Evolutionary conservation across 2,888 invertebrate species (phyloP), one percentile per base, ranked within the genome.

Genomic region (Ochlodes sylvanus): DNA sequence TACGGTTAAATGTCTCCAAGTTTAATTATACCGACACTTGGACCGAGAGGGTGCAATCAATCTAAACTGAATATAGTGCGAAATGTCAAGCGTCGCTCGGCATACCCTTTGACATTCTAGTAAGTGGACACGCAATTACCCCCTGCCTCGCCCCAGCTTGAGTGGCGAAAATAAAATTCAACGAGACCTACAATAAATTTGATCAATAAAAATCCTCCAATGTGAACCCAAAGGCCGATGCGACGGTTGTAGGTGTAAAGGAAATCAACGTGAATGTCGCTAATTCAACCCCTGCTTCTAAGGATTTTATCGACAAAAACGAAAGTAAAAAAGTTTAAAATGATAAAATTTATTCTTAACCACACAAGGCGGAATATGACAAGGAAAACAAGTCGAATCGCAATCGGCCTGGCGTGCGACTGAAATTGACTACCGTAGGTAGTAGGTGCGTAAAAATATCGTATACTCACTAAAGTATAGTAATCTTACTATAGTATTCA

Each of bases 1-100:
- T 75, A 56, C 38, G 68, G 69, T 70, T 65, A 73, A 73, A 73
- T 72, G 70, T 71, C 73, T 70, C 61, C 60, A 32, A 68, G 72
- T 71, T 73, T 68, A 69, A 71, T 72, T 71, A 67, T 42, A 67
- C n/a, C 19, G 55, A 61, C 67, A 67, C 61, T 54, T 67, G 66
- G 54, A 44, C 27, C 19, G 21, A 41, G 44, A 44, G 41, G 38
- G n/a, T 41, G 63, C 42, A 32, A 63, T 67, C 60, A 61, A 61
- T 67, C 60, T 61, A 61, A 54, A 62, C 15, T 19, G 14, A 47
- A 44, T 38, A 27, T 58, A 7, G 57, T 42, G 55, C 41, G 38
- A 61, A 68, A 57, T 66, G 52, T 60, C 52, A 60, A 60, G 38
- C 19, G 66, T 50, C 32, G 42, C 21, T 54, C 54, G 58, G 42